A percentile compares a stretch with the other conserved stretches of the same genome.
These are phyloP conservation scores for Spodoptera picta DNA, from an alignment of 2,888 invertebrate species.

Conservation along the genomic window DNA sequence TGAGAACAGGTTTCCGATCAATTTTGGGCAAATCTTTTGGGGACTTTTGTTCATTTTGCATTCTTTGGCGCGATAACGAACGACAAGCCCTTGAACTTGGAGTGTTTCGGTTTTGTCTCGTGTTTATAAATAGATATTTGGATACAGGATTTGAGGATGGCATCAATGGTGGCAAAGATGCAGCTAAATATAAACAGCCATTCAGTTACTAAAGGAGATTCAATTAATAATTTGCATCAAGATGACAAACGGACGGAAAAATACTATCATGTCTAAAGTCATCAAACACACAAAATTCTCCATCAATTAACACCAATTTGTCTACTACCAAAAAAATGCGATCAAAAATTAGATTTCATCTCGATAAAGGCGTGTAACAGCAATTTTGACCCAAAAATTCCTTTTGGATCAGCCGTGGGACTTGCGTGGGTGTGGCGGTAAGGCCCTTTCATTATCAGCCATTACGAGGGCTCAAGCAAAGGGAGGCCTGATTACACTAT, in stretches of 20 bases:
- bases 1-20: constrained; percentile 46
- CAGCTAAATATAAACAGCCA: neutral
- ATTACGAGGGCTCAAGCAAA: constrained; percentile 55
- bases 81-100: constrained; percentile 54
- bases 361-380: constrained; percentile 12
- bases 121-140: constrained; percentile 36
- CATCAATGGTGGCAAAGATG: constrained; percentile 12
- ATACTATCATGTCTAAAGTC: too few relatives aligned
- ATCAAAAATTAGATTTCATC: constrained; percentile 20
- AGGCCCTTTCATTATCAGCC: constrained; percentile 67
- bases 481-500: constrained; percentile 69
- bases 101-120: constrained; percentile 12
- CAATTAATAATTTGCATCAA: too few relatives aligned
- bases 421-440: constrained; percentile 67
- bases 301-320: constrained; percentile 6
- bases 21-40: constrained; percentile 38
- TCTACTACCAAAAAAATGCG: constrained; percentile 18
- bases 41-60: constrained; percentile 35
- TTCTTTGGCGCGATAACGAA: constrained; percentile 44
- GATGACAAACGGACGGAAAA: too few relatives aligned
- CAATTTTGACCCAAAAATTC: constrained; percentile 41
- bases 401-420: constrained; percentile 62
- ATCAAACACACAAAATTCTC: neutral
- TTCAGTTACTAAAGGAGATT: too few relatives aligned
- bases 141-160: constrained; percentile 7